Base-by-base conservation (phyloP, 1,140 invertebrate species). In the Zaprionus tsacasi region DNA sequence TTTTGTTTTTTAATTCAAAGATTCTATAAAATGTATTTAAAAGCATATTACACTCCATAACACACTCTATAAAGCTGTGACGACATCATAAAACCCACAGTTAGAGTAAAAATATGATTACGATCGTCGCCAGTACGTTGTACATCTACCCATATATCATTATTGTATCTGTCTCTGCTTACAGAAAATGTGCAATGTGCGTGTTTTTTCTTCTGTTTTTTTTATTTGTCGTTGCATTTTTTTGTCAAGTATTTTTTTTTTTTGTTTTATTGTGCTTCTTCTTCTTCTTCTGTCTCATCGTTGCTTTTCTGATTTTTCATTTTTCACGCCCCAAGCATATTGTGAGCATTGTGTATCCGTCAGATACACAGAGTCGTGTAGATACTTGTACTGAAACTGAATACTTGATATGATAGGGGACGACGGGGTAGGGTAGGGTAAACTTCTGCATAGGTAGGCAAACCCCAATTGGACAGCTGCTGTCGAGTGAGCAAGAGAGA, bases 391-490 rank as follows among this genome's bases (percentile, higher is more conserved):
- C 67, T 70, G 72, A 57, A 75, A 75, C 67, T 64, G 67, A 75
- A 75, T 75, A 75, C 73, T 64, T 63, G 64, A 65, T 45, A 15
- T 45, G 60, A 3, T 30, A 30, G 4, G 33, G 30, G 35, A n/a
- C n/a, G 36, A 25, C 1, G 30, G 2, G 7, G n/a, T 12, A 12
- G 61, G 45, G 7, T 11, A 15, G n/a, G 12, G 13, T 5, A 48
- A 52, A 67, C 81, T 81, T 82, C 64, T 87, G 82, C 85, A 83
- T 83, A 89, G 83, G 83, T 88, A 88, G 85, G 82, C 85, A 82
- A 88, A 82, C 50, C 56, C 70, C 27, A 77, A 70, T 73, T 66
- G 72, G 73, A 80, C 82, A 88, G 85, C 85, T 83, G 83, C 68
- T 67, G 54, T 50, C 45, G 17, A 25, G 45, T 21, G 17, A 15